Evolutionary conservation across 2,888 invertebrate species (phyloP), one percentile per base, ranked within the genome.

Genomic region (Drosophila testacea): DNA sequence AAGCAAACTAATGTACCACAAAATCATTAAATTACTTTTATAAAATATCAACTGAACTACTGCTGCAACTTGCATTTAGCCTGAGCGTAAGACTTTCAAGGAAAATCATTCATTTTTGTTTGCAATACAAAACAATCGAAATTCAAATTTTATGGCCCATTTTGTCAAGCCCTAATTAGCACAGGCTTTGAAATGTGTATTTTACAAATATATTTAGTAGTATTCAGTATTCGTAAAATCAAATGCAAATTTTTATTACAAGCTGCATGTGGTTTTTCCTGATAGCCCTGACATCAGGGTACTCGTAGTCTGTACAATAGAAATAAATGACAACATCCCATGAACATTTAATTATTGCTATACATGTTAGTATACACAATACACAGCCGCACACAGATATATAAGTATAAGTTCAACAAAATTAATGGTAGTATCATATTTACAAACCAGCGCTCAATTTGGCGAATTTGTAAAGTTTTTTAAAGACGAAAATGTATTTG

Each of bases 51-150:
- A 5, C 30, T 30, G 30, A 6, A 30, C 30, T 30, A 30, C 1
- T 7, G 7, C 38, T 39, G 7, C 28, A 10, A 11, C 28, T 0
- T 44, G 5, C 4, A 6, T 36, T 1, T 69, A 83, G 60, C 65
- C 70, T 9, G 62, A 80, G 22, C 77, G 80, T 22, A 89, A 85
- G 64, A 54, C 50, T 27, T 90, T 90, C 68, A 69, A 57, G 44
- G 90, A 74, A 2, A 69, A 90, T 67, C 89, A 77, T 46, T 90
- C 90, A 10, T 90, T 90, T 41, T 77, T 90, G 5, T 90, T 89
- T 75, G 87, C 87, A 38, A 83, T 90, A 30, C 79, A 80, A 11
- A 77, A 68, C 46, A 63, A 50, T 6, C 71, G 74, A 59, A 71
- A 75, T 36, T 79, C 89, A 13, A 81, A 71, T 46, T 81, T 88